A percentile compares a stretch with the other conserved stretches of the same genome.
Evolutionary conservation across 2,113 vertebrate genomes (phyloP).

Genomic region (Corythoichthys haematopterus): DNA sequence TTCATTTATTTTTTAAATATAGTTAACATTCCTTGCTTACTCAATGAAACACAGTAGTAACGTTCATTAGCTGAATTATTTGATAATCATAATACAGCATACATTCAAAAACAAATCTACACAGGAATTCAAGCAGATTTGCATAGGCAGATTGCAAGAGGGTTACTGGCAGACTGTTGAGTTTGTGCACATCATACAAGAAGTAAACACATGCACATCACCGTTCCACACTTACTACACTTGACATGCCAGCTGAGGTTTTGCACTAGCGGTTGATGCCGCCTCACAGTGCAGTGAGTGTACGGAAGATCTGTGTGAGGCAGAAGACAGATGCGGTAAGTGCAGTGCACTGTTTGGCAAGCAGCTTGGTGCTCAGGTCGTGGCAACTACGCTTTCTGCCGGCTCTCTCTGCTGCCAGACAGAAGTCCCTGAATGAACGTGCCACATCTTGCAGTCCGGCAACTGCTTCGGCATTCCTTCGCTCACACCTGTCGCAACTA

Average conservation of each 20-base stretch:
- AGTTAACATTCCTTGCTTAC: conserved; percentile 47
- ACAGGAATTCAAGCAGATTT: conserved; percentile 38
- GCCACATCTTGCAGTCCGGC: conserved; percentile 79
- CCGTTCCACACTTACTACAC: conserved; percentile 5
- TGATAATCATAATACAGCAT: conserved; percentile 40
- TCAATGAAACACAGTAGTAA: conserved; percentile 21
- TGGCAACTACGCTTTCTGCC: conserved; percentile 76
- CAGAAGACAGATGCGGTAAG: conserved; percentile 86
- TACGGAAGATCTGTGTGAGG: conserved; percentile 87
- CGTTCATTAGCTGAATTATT: conserved; percentile 14
- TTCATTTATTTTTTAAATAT: neutral
- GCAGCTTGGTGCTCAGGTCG: conserved; percentile 78
- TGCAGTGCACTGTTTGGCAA: conserved; percentile 83
- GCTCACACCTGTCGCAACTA: conserved; percentile 77
- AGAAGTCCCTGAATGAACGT: conserved; percentile 82
- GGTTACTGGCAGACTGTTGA: conserved; percentile 23
- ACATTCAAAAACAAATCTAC: conserved; percentile 63
- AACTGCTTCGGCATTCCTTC: conserved; percentile 74
- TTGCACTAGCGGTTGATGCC: conserved; percentile 7
- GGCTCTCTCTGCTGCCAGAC: conserved; percentile 79
- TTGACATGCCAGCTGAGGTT: conserved; percentile 9
- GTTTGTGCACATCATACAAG: conserved; percentile 41
- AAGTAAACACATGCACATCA: conserved; percentile 43
- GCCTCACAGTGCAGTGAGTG: conserved; percentile 74
- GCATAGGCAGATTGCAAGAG: conserved; percentile 36